These are phyloP conservation scores for Glomeris marginata DNA, from an alignment of 2,888 invertebrate genomes.

Conservation along the genomic window DNA sequence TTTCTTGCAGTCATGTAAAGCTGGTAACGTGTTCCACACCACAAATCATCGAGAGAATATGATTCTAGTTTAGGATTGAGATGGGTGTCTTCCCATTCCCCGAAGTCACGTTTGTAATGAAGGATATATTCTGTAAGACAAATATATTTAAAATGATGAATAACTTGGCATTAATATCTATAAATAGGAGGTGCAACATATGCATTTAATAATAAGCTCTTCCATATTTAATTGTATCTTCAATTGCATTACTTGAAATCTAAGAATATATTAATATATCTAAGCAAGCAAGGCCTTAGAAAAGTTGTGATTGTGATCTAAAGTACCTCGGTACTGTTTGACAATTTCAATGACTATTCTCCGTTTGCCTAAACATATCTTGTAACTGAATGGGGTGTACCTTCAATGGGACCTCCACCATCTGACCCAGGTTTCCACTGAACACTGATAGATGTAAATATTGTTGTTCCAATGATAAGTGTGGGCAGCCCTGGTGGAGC, in stretches of 20 bases:
- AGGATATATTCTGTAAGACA: constrained; percentile 57
- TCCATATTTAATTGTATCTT: neutral
- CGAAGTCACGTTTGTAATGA: constrained; percentile 86
- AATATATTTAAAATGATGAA: neutral
- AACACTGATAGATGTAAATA: constrained; percentile 10
- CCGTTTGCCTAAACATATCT: too few relatives aligned
- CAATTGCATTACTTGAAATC: neutral
- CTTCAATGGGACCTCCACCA: constrained; percentile 14
- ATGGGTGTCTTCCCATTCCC: constrained; percentile 81
- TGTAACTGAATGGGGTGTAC: neutral
- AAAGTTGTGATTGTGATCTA: too few relatives aligned
- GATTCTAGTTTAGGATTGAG: constrained; percentile 16
- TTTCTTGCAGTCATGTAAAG: constrained; percentile 87
- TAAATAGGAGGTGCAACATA: neutral
- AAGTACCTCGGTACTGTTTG: too few relatives aligned
- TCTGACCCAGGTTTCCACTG: constrained; percentile 12
- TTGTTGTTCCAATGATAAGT: constrained; percentile 1
- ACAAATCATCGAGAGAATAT: constrained; percentile 61
- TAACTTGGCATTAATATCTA: neutral
- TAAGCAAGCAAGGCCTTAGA: too few relatives aligned
- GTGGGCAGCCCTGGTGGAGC: constrained; percentile 14
- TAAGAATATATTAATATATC: neutral
- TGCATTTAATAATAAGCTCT: neutral
- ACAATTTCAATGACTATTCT: too few relatives aligned
- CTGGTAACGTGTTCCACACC: constrained; percentile 87